A percentile compares a stretch with the other conserved stretches of the same genome.
Conservation (phyloP, 1,140 invertebrate genomes). For the Magallana ariakensis region DNA sequence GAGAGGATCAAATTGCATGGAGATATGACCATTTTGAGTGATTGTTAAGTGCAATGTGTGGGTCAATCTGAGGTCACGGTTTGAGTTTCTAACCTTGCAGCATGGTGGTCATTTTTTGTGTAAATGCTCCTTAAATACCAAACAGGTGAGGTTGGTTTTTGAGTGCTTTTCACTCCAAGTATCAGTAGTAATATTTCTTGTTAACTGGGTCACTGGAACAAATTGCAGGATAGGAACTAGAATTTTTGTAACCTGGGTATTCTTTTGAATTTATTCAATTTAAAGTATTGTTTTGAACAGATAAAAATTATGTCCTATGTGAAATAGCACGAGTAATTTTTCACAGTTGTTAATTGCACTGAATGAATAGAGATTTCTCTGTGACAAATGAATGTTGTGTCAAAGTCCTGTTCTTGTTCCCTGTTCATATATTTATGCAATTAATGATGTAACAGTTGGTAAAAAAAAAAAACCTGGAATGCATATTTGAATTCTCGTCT, state of each 20-base stretch:
- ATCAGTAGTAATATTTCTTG: background rate
- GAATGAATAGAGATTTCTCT: background rate
- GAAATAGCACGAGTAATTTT: background rate
- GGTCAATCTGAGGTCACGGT: conserved; percentile 2
- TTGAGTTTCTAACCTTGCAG: conserved; percentile 17
- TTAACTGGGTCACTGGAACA: conserved; percentile 13
- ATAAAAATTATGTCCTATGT: too few relatives aligned
- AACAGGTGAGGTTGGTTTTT: conserved; percentile 31
- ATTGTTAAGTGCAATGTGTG: conserved; percentile 28
- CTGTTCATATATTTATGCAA: background rate
- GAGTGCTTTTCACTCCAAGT: conserved; percentile 19
- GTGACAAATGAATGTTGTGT: background rate
- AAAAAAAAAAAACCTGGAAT: background rate
- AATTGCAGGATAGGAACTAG: background rate
- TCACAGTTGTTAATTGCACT: background rate
- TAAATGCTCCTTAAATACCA: conserved; percentile 36
- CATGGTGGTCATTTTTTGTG: conserved; percentile 32
- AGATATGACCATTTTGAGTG: conserved; percentile 36
- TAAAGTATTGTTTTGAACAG: too few relatives aligned
- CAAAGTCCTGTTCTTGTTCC: background rate
- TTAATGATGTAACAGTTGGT: background rate
- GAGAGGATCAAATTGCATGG: conserved; percentile 28
- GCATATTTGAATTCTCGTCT: conserved; percentile 19
- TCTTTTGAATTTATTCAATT: background rate
- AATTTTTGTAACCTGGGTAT: conserved; percentile 16